A percentile compares a stretch with the other conserved stretches of the same genome.
Conservation (phyloP, 2,888 invertebrate species). For the Hypercompe scribonia region DNA sequence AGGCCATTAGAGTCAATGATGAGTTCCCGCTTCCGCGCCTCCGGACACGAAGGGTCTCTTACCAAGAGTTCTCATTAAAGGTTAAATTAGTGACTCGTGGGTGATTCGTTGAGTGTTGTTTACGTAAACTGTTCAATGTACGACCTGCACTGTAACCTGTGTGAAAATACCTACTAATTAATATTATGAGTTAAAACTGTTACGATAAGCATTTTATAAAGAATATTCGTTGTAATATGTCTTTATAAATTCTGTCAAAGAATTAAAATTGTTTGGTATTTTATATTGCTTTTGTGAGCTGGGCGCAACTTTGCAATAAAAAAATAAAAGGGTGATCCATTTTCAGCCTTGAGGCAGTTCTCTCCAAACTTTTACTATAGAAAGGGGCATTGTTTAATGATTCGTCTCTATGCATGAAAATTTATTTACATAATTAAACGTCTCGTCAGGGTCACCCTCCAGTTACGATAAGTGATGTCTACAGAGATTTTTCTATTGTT, state of each 20-base stretch:
- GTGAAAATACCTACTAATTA: slow-evolving; percentile 43
- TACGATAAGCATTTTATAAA: slow-evolving; percentile 19
- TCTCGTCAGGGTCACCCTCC: slow-evolving; percentile 64
- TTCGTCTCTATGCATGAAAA: slow-evolving; percentile 81
- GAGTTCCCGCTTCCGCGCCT: slow-evolving; percentile 78
- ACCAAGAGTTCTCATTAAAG: slow-evolving; percentile 74
- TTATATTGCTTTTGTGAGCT: slow-evolving; percentile 42
- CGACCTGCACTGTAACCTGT: slow-evolving; percentile 53
- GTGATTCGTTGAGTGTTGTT: slow-evolving; percentile 66
- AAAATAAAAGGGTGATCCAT: slow-evolving; percentile 67
- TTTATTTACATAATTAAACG: slow-evolving; percentile 86
- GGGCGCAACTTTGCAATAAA: slow-evolving; percentile 52
- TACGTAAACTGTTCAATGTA: slow-evolving; percentile 63
- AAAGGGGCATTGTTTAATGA: slow-evolving; percentile 80
- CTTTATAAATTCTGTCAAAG: background rate
- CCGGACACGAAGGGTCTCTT: slow-evolving; percentile 71
- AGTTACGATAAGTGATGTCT: slow-evolving; percentile 82
- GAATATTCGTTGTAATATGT: slow-evolving; percentile 6
- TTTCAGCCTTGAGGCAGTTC: slow-evolving; percentile 70
- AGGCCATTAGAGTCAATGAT: slow-evolving; percentile 78
- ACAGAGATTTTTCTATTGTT: slow-evolving; percentile 70
- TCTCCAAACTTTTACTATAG: slow-evolving; percentile 76
- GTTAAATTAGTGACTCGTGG: slow-evolving; percentile 72
- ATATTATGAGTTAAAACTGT: slow-evolving; percentile 37
- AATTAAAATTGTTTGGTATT: slow-evolving; percentile 14